phyloP scores from a whole-genome alignment of 2,888 invertebrate genomes.

The Minunthozetes semirufus region DNA sequence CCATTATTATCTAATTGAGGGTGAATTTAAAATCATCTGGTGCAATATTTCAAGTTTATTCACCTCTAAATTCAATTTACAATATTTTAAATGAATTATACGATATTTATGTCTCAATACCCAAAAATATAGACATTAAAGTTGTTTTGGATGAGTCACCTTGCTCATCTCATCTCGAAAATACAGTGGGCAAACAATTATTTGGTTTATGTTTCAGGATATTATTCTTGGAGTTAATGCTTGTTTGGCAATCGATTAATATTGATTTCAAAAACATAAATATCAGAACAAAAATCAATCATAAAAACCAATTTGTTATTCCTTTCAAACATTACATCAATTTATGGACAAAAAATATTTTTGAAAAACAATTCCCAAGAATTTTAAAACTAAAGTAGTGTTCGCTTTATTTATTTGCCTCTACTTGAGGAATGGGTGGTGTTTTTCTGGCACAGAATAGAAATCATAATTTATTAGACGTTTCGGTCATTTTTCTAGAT shows the following conservation, averaged over 20 bases:
- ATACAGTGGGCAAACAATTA: not conserved
- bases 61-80: no score
- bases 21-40: no score
- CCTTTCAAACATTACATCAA: not conserved
- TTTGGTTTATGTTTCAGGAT: not conserved
- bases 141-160: no score
- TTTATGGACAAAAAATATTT: not conserved
- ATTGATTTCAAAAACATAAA: constrained; percentile 20
- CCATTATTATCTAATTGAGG: not conserved
- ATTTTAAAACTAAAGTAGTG: not conserved
- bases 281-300: not conserved
- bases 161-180: no score
- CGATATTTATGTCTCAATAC: no score
- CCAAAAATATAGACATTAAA: no score
- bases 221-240: constrained; percentile 4
- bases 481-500: not conserved
- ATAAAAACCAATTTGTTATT: constrained; percentile 16
- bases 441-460: not conserved
- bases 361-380: not conserved
- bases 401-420: not conserved
- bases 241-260: constrained; percentile 21
- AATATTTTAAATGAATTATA: no score
- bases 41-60: no score
- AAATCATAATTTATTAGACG: not conserved
- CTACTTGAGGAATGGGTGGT: not conserved